Percentiles rank a stretch among this genome's conserved stretches.
Conservation (phyloP, 2,888 invertebrate genomes). For the Carpatolechia fugitivella region DNA sequence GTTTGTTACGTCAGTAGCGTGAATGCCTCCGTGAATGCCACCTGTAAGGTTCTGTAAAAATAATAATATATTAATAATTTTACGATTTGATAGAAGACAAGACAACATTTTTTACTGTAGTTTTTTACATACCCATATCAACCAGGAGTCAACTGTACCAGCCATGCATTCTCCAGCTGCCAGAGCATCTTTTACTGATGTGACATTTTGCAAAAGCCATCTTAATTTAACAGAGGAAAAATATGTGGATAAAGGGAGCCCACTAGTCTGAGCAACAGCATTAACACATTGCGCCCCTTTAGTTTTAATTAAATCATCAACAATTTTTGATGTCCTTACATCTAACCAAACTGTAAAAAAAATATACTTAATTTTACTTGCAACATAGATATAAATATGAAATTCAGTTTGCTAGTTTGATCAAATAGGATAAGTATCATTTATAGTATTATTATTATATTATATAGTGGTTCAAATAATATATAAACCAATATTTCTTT, state of each 20-base stretch:
- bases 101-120: neutral
- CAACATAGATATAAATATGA: too few species aligned
- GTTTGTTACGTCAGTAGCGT: conserved; percentile 97
- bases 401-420: too few species aligned
- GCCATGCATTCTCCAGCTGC: conserved; percentile 85
- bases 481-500: too few species aligned
- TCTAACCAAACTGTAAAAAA: conserved; percentile 92
- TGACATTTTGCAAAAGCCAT: conserved; percentile 94
- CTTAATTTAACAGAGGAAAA: conserved; percentile 96
- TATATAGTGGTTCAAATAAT: too few species aligned
- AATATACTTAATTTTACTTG: too few species aligned
- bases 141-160: conserved; percentile 97
- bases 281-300: conserved; percentile 62
- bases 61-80: conserved; percentile 21
- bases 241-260: conserved; percentile 97
- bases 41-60: conserved; percentile 79
- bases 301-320: conserved; percentile 82
- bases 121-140: conserved; percentile 87
- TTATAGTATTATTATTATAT: too few species aligned
- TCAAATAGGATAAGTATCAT: too few species aligned
- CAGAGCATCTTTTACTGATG: conserved; percentile 85
- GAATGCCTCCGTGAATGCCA: conserved; percentile 78
- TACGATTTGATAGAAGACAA: neutral
- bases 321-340: conserved; percentile 89
- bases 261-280: conserved; percentile 80